Evolutionary conservation across 1,140 invertebrate species (phyloP), one percentile per base, ranked within the genome.

Genomic region (Potamilus streckersoni): DNA sequence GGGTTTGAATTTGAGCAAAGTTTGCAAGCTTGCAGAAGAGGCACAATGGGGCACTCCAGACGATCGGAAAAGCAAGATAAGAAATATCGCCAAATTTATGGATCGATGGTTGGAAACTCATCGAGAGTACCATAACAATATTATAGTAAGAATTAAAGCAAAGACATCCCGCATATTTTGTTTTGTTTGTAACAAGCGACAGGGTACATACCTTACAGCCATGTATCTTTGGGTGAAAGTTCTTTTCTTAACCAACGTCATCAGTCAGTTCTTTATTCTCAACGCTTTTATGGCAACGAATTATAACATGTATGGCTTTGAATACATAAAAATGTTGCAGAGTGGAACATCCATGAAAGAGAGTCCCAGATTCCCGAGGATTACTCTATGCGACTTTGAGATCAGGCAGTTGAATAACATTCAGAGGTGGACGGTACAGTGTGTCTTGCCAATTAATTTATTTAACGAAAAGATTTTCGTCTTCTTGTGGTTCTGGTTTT

Each of bases 21-120:
- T 87, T 20, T 93, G 96, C 90, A 91, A 91, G 49, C 94, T 94
- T 64, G 92, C 97, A 64, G 94, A 82, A 6, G 73, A 78, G 15
- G 81, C 80, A 0, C 76, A 85, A 23, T 65, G 81, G 58, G 76
- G 79, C 13, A 70, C 83, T 27, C 83, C 82, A 31, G 82, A 84
- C 3, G 79, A 82, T n/a, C 66, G 86, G 3, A 77, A 80, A 19
- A 63, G 71, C 19, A 82, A 79, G 14, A 83, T 87, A 15, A 73
- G 80, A 16, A 77, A 84, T 62, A 78, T 88, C 63, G 81, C 82
- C 16, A 77, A 78, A 27, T 82, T 84, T 63, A 79, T 88, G 58
- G 84, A 87, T 55, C 73, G 85, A 55, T 85, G 84, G 84, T 72
- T 86, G 23, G 71, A 79, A 56, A 80, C 82, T 6, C 80, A 84